Conservation (phyloP, 2,113 vertebrate species). For the Jacana jacana region DNA sequence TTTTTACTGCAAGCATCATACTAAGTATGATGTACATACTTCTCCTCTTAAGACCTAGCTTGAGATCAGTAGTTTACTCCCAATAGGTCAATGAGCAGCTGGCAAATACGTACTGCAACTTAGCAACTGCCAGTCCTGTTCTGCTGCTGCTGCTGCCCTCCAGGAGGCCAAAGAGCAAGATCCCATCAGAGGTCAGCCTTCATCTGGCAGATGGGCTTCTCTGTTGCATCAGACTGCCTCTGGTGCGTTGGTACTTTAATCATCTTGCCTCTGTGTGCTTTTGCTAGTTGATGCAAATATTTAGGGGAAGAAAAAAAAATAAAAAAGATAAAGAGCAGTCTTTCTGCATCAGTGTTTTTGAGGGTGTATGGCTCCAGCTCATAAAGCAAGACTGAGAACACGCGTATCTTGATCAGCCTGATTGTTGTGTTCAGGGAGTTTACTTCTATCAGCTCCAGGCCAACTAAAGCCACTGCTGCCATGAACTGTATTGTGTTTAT, state of each 20-base stretch:
- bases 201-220: neutral
- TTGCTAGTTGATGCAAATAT: neutral
- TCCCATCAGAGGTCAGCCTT: neutral
- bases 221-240: neutral
- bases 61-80: neutral
- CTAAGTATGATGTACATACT: neutral
- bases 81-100: neutral
- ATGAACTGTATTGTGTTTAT: neutral
- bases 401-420: conserved; percentile 1
- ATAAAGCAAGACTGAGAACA: neutral
- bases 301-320: neutral
- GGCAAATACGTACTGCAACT: neutral
- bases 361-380: neutral
- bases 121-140: neutral
- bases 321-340: neutral
- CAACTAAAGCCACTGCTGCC: neutral
- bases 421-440: conserved; percentile 17
- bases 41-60: neutral
- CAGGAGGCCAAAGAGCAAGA: neutral
- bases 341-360: neutral
- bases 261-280: neutral
- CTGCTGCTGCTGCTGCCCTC: neutral
- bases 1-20: neutral
- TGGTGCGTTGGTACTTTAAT: neutral
- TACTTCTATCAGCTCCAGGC: neutral